These are phyloP conservation scores for Callipepla californica DNA, from an alignment of 2,113 vertebrate species.

Conservation along the genomic window DNA sequence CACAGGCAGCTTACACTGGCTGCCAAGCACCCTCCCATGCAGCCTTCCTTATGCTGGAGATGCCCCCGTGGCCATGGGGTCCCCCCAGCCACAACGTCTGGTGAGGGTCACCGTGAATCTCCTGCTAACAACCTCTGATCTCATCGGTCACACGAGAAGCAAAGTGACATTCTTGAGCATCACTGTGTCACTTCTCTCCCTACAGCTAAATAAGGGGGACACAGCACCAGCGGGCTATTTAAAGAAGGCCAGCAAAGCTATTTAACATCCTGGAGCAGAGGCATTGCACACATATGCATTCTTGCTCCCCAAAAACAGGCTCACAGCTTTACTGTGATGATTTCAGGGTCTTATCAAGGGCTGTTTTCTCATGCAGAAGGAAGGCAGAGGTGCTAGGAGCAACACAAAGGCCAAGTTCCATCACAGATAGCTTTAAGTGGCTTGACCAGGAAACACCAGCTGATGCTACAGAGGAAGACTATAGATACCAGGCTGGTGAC, in stretches of 20 bases:
- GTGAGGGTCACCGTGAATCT: not conserved
- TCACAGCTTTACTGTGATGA: not conserved
- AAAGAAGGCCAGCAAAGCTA: slow-evolving; percentile 14
- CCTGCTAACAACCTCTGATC: slow-evolving; percentile 32
- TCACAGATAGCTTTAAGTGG: not conserved
- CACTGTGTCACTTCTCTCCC: not conserved
- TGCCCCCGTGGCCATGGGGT: not conserved
- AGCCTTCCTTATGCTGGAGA: not conserved
- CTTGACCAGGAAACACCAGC: not conserved
- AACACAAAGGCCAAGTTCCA: not conserved
- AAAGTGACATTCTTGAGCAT: slow-evolving; percentile 56
- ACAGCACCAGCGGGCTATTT: not conserved
- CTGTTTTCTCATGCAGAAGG: not conserved
- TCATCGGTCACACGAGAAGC: slow-evolving; percentile 62
- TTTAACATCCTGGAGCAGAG: not conserved
- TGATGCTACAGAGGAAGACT: not conserved
- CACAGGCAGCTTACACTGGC: not conserved
- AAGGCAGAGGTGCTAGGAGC: not conserved
- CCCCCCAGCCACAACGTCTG: not conserved
- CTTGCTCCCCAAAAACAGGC: not conserved
- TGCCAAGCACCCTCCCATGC: not conserved
- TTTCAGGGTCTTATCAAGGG: not conserved
- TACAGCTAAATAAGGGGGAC: slow-evolving; percentile 31
- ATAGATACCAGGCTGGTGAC: not conserved
- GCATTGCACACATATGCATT: not conserved